phyloP scores from a whole-genome alignment of 2,888 invertebrate species.

The Pterobdella sp. region DNA sequence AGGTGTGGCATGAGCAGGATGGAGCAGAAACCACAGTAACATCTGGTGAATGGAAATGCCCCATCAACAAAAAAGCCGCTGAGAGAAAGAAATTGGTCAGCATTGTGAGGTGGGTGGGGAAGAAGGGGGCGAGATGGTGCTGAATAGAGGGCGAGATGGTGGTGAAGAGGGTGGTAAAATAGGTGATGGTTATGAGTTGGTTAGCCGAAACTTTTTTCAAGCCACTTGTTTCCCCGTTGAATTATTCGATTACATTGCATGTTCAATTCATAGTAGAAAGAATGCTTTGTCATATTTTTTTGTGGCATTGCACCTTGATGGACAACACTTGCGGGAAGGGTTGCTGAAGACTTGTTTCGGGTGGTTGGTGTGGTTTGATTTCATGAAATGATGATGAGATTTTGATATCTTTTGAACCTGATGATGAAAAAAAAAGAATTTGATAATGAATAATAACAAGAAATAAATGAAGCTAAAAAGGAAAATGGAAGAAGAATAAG shows the following conservation, averaged over 20 bases:
- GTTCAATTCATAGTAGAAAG: slow-evolving; percentile 2
- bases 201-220: too few species aligned
- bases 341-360: neutral
- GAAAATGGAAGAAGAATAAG: neutral
- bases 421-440: neutral
- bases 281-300: neutral
- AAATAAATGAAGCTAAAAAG: neutral
- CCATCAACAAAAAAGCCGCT: slow-evolving; percentile 33
- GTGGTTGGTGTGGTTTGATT: neutral
- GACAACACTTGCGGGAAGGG: neutral
- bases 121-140: neutral
- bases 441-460: neutral
- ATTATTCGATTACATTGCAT: too few species aligned
- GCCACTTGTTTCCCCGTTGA: too few species aligned
- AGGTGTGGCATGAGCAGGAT: slow-evolving; percentile 38
- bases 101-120: slow-evolving; percentile 34
- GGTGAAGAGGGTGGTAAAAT: neutral
- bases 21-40: slow-evolving; percentile 37
- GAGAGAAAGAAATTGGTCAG: slow-evolving; percentile 36
- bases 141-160: neutral
- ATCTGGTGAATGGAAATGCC: slow-evolving; percentile 37
- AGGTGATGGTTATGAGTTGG: neutral
- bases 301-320: neutral
- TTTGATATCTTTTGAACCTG: neutral
- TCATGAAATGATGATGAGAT: neutral